Percentiles rank a stretch among this genome's conserved stretches.
phyloP scores from a whole-genome alignment of 1,140 invertebrate genomes.

The Venustaconcha ellipsiformis region DNA sequence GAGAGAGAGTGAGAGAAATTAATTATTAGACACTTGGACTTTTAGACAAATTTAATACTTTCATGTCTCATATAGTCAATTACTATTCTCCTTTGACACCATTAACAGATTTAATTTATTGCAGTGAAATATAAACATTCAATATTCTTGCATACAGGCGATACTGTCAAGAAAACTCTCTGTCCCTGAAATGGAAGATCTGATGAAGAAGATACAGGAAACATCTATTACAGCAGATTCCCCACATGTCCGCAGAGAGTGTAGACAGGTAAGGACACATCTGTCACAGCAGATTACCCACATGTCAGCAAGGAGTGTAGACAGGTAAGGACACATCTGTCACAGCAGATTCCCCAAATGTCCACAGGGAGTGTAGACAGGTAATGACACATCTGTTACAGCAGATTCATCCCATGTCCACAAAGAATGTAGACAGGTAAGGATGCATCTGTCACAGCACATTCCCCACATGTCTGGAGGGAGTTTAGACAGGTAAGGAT shows the following conservation, averaged over 20 bases:
- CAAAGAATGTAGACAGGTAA: constrained; percentile 72
- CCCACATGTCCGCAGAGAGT: constrained; percentile 78
- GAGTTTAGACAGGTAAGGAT: constrained; percentile 82
- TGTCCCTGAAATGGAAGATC: constrained; percentile 78
- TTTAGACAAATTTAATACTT: too few species aligned
- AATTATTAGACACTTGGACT: too few species aligned
- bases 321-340: constrained; percentile 77
- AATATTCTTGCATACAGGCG: constrained; percentile 69
- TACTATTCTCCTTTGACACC: too few species aligned
- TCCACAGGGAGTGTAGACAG: constrained; percentile 76
- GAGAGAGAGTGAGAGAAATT: too few species aligned
- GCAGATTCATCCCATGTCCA: constrained; percentile 83
- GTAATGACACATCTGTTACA: constrained; percentile 78
- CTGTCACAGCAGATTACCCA: constrained; percentile 81
- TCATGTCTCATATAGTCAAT: too few species aligned
- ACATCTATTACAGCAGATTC: constrained; percentile 85
- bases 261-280: constrained; percentile 72
- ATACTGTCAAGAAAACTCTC: constrained; percentile 85
- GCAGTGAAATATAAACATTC: too few species aligned
- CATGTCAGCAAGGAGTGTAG: constrained; percentile 78
- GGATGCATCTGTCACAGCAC: constrained; percentile 79
- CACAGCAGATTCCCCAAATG: constrained; percentile 80
- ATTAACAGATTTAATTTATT: too few species aligned
- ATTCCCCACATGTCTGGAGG: background rate
- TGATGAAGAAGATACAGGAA: constrained; percentile 86